These are phyloP conservation scores for Orchestia grillus DNA, from an alignment of 1,140 invertebrate species.

Conservation along the genomic window DNA sequence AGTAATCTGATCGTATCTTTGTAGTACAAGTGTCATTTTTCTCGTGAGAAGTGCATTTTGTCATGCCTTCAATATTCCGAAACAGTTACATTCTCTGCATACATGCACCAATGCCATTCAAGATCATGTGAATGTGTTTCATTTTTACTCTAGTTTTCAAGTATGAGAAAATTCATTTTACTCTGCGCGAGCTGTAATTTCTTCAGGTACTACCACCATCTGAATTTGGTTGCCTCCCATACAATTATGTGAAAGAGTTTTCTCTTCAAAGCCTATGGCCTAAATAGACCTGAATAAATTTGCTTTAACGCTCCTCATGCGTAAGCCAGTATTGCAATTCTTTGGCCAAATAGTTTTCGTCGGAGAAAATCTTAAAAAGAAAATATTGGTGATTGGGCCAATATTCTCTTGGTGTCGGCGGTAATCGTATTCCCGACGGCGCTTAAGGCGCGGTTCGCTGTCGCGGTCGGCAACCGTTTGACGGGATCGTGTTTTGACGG, in stretches of 20 bases:
- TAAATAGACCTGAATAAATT: neutral
- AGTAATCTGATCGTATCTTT: too few species aligned
- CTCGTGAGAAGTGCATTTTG: too few species aligned
- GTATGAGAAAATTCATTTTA: neutral
- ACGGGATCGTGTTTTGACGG: constrained; percentile 39
- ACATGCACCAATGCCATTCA: too few species aligned
- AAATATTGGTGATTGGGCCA: neutral
- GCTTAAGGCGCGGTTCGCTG: neutral
- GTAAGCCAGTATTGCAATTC: neutral
- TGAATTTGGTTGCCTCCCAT: neutral
- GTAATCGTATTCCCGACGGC: neutral
- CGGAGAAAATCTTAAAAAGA: neutral
- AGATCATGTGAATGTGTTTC: too few species aligned
- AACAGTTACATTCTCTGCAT: too few species aligned
- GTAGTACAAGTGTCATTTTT: too few species aligned
- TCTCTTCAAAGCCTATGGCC: neutral
- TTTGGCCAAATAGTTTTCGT: neutral
- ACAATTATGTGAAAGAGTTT: neutral
- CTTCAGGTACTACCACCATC: neutral
- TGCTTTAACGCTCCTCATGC: neutral
- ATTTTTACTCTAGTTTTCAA: neutral
- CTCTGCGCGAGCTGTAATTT: neutral
- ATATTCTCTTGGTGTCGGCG: neutral
- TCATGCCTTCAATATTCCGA: too few species aligned
- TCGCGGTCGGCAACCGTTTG: constrained; percentile 24